Percentiles rank a stretch among this genome's conserved stretches.
phyloP scores from a whole-genome alignment of 53 echinoderm and acorn worm genomes.

The Mesocentrotus franciscanus region DNA sequence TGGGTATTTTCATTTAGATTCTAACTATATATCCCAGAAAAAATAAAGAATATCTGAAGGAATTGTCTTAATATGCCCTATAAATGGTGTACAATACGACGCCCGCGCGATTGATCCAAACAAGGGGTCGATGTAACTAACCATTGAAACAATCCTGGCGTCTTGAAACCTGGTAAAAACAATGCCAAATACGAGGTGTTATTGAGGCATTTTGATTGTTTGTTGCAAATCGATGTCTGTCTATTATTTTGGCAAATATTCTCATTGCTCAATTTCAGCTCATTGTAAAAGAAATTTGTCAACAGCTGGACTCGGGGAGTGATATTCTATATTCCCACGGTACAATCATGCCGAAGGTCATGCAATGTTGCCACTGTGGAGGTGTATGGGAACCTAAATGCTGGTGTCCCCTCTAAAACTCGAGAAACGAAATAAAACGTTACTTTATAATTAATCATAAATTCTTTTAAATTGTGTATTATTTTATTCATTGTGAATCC shows the following conservation, averaged over 20 bases:
- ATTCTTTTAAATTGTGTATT: too few relatives aligned
- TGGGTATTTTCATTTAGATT: too few relatives aligned
- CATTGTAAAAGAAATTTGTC: neutral
- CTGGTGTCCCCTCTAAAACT: neutral
- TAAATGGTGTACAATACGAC: neutral
- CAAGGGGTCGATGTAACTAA: neutral
- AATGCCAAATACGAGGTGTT: neutral
- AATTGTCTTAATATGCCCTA: too few relatives aligned
- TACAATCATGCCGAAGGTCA: neutral
- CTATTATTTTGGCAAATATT: neutral
- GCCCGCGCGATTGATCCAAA: neutral
- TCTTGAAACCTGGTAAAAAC: neutral
- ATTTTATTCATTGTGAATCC: neutral
- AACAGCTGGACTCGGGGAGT: neutral
- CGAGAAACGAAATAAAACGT: neutral
- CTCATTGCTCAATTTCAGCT: neutral
- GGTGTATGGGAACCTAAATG: neutral
- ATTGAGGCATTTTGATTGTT: slow-evolving; percentile 22
- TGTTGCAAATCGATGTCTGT: neutral
- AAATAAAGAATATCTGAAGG: too few relatives aligned
- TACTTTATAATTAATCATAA: neutral
- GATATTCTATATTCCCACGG: neutral
- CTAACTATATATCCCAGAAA: too few relatives aligned
- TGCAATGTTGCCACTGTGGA: neutral
- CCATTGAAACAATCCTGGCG: neutral